Conservation (phyloP, 2,113 vertebrate genomes). For the Grallaria varia region DNA sequence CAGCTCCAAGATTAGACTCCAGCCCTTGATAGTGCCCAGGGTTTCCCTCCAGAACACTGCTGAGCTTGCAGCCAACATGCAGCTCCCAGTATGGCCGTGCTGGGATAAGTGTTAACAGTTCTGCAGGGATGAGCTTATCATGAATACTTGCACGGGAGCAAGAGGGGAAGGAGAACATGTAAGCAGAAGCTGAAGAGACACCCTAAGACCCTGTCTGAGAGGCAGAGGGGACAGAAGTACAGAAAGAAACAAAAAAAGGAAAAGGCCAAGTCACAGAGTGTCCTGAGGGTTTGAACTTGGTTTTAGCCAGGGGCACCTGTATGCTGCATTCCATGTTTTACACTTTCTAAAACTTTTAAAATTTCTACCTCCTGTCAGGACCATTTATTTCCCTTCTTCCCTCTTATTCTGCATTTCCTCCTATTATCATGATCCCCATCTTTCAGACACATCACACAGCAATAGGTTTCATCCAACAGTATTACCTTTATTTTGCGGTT, state of each 20-base stretch:
- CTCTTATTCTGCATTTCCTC: not conserved
- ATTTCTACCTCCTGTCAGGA: not conserved
- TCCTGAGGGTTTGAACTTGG: not conserved
- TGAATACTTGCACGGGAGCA: fast-evolving
- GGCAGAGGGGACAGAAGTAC: not conserved
- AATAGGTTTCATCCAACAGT: not conserved
- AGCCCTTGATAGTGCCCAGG: fast-evolving
- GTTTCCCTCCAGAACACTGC: not conserved
- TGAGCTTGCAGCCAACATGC: fast-evolving
- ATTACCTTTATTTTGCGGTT: not conserved
- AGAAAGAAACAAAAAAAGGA: not conserved
- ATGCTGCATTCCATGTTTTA: not conserved
- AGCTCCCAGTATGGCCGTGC: fast-evolving
- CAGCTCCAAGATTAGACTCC: not conserved
- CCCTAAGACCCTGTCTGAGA: not conserved
- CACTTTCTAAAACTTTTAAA: not conserved
- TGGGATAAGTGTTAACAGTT: not conserved
- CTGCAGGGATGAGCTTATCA: not conserved
- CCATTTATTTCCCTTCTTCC: fast-evolving
- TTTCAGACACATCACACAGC: fast-evolving
- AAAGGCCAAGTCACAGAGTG: not conserved
- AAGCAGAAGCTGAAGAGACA: not conserved
- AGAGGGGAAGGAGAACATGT: not conserved
- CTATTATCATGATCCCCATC: not conserved
- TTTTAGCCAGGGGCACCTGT: not conserved